Base-by-base conservation (phyloP, 2,797 vertebrate species). In the Taenioides sp. region DNA sequence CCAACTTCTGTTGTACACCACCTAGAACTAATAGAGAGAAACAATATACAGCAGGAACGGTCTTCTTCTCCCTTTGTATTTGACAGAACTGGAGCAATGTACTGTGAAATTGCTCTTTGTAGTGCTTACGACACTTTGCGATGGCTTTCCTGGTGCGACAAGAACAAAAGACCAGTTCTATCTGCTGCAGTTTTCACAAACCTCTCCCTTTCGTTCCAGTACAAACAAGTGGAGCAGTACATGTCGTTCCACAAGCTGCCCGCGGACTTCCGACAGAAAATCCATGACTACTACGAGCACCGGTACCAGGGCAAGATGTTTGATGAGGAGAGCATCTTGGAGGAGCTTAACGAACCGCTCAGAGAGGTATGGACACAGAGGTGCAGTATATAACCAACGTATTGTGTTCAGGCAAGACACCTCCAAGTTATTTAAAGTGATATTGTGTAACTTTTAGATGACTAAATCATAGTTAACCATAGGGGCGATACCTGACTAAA, bases 251-350 rank as follows among this genome's bases (percentile, higher is more conserved):
- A 99, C 93, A 99, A 98, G 80, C 94, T 99, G 76, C 97, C 97
- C 0, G 96, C 97, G 0, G 97, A 99, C 86, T 97, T 99, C 91
- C 94, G 98, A 9, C 98, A 99, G 92, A 98, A 96, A 86, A 96
- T 99, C 90, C 98, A 99, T 0, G 98, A 99, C 90, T 99, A 99
- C 92, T 99, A 99, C 0, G 98, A 99, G 83, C 97, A 99, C 83
- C 92, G 98, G 55, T 99, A 98, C 93, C 98, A 99, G 86, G 98
- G 98, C 85, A 99, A 99, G 93, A 99, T 99, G 97, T 99, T 99
- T 0, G 97, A 99, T 0, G 98, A 99, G 81, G 98, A 99, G 92
- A 99, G 96, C 91, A 99, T 99, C 88, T 92, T 99, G 64, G 98
- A 95, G 70, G 98, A 99, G 86, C 95, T 99, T 65, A 99, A 95